Evolutionary conservation across 1,140 invertebrate species (phyloP), one percentile per base, ranked within the genome.

Genomic region (Theocolax elegans): DNA sequence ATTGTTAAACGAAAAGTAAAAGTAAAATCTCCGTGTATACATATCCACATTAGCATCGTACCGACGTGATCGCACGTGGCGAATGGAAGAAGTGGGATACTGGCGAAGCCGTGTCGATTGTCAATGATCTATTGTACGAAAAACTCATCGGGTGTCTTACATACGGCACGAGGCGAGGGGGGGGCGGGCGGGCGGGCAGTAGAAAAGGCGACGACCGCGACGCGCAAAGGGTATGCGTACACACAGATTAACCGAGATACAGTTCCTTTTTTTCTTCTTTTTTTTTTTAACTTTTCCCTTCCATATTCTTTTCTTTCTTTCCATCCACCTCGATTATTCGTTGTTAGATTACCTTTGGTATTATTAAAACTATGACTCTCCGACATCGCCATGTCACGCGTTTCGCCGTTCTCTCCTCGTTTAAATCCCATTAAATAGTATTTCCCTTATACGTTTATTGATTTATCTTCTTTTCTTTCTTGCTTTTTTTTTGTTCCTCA

Each of bases 51-150:
- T n/a, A n/a, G n/a, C n/a, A n/a, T n/a, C n/a, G n/a, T n/a, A n/a
- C n/a, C n/a, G n/a, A n/a, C n/a, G n/a, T n/a, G n/a, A n/a, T n/a
- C n/a, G n/a, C n/a, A n/a, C n/a, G n/a, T 6, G 31, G 31, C 4
- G 4, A 35, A 35, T 35, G 53, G 27, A 56, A 13, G 29, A 2
- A 10, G 27, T 3, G 42, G 42, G 38, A 31, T n/a, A 38, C 17
- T 19, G 54, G 23, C 54, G 23, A 49, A 62, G 58, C 67, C 51
- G 49, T 58, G 48, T 68, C 67, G 67, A 70, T 70, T 70, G 67
- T 70, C 67, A 70, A 70, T 70, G 67, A 63, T 63, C 10, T 70
- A 70, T 31, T 46, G 66, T 19, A 42, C 27, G 53, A 51, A 46
- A 25, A 10, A 38, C 23, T 27, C 38, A 48, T 54, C 49, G 35